phyloP scores from a whole-genome alignment of 2,113 vertebrate genomes.

The Nothocercus nigrocapillus region DNA sequence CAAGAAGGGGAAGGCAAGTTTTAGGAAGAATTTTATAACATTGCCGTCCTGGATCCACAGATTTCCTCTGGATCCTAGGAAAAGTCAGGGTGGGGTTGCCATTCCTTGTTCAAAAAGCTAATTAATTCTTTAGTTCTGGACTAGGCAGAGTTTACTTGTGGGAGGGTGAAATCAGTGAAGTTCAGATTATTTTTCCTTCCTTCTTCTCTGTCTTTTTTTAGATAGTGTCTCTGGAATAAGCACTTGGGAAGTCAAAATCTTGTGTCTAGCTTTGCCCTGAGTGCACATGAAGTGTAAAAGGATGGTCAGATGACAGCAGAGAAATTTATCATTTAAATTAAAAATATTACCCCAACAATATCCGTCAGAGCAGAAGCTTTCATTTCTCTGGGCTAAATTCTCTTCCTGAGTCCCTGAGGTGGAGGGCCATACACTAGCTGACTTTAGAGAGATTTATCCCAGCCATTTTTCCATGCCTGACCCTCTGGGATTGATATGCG shows the following conservation, averaged over 20 bases:
- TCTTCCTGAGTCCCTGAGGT: neutral
- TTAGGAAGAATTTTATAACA: neutral
- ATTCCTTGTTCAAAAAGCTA: neutral
- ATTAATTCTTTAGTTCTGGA: neutral
- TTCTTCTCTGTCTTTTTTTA: slow-evolving; percentile 1
- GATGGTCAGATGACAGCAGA: neutral
- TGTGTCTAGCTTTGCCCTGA: neutral
- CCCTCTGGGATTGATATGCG: neutral
- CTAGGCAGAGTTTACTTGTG: neutral
- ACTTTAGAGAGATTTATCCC: neutral
- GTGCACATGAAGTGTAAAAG: neutral
- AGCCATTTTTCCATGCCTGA: neutral
- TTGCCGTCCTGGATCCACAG: neutral
- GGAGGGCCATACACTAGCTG: neutral
- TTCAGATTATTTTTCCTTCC: neutral
- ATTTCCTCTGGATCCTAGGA: neutral
- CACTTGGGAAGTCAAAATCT: neutral
- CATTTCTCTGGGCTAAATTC: neutral
- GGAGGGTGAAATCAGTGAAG: neutral
- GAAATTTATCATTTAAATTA: neutral
- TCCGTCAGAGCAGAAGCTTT: neutral
- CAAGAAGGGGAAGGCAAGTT: neutral
- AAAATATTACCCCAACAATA: neutral
- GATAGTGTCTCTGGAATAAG: neutral
- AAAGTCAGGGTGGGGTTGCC: neutral